phyloP scores from a whole-genome alignment of 2,113 vertebrate species.

The Peromyscus californicus region DNA sequence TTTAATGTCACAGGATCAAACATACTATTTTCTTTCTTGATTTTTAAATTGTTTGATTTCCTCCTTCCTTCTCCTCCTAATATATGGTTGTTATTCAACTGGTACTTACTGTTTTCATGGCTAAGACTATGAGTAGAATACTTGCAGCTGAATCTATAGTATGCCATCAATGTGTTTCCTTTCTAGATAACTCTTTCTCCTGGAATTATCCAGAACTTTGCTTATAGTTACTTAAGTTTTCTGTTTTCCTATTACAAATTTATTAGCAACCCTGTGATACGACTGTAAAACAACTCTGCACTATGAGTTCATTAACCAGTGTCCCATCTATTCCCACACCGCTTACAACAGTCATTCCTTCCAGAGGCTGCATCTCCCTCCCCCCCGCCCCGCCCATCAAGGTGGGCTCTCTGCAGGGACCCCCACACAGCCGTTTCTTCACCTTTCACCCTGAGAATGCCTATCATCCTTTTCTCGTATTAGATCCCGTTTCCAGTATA shows the following conservation, averaged over 20 bases:
- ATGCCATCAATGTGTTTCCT: background rate
- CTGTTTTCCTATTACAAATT: background rate
- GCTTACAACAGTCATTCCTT: background rate
- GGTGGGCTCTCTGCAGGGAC: fast-evolving
- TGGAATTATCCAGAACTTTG: conserved; percentile 2
- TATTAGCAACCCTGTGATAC: background rate
- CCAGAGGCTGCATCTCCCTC: background rate
- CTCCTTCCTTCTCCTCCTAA: background rate
- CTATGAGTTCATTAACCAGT: fast-evolving
- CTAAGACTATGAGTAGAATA: background rate
- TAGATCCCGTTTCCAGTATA: background rate
- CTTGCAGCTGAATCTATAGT: background rate
- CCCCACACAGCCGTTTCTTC: too few relatives aligned
- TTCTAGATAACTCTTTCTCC: conserved; percentile 4
- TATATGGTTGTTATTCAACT: background rate
- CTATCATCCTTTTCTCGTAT: background rate
- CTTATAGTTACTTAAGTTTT: background rate
- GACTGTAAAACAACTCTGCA: background rate
- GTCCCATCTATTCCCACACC: background rate
- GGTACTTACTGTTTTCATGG: background rate
- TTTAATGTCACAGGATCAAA: background rate
- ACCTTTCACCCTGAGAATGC: background rate
- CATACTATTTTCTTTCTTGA: background rate
- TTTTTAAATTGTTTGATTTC: conserved; percentile 17
- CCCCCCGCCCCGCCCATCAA: too few relatives aligned